Evolutionary conservation across 1,140 invertebrate species (phyloP).

Genomic region (Musca domestica): DNA sequence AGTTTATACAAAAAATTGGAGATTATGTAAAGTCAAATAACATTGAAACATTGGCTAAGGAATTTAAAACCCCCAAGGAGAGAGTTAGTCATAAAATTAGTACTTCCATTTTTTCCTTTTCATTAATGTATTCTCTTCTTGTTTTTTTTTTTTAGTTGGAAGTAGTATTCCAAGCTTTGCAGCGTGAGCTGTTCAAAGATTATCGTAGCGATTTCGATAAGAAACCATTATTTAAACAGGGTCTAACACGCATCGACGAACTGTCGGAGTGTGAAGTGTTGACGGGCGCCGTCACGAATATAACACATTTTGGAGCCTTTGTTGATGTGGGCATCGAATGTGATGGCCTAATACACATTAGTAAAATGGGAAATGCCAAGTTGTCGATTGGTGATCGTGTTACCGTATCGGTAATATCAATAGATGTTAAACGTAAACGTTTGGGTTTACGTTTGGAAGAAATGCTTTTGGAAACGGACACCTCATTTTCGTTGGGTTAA

Average conservation of each 20-base stretch:
- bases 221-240: slow-evolving; percentile 68
- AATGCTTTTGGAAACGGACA: slow-evolving; percentile 42
- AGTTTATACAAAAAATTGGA: slow-evolving; percentile 56
- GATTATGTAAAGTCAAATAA: slow-evolving; percentile 30
- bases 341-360: slow-evolving; percentile 73
- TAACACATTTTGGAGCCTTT: slow-evolving; percentile 87
- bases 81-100: slow-evolving; percentile 43
- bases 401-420: slow-evolving; percentile 59
- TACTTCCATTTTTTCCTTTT: not conserved
- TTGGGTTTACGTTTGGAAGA: slow-evolving; percentile 56
- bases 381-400: slow-evolving; percentile 72
- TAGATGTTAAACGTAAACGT: slow-evolving; percentile 58
- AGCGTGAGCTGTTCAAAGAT: slow-evolving; percentile 65
- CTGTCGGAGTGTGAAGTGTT: slow-evolving; percentile 59
- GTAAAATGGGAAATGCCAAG: slow-evolving; percentile 59
- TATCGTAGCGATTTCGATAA: slow-evolving; percentile 62
- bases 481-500: slow-evolving; percentile 43
- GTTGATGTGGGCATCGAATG: slow-evolving; percentile 82
- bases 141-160: slow-evolving; percentile 55
- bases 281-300: slow-evolving; percentile 73
- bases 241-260: slow-evolving; percentile 62
- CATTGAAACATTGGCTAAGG: slow-evolving; percentile 49
- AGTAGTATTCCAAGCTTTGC: slow-evolving; percentile 66
- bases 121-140: not conserved
- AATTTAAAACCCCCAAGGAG: slow-evolving; percentile 57